Conservation (phyloP, 2,888 invertebrate genomes). For the Synanthedon formicaeformis region DNA sequence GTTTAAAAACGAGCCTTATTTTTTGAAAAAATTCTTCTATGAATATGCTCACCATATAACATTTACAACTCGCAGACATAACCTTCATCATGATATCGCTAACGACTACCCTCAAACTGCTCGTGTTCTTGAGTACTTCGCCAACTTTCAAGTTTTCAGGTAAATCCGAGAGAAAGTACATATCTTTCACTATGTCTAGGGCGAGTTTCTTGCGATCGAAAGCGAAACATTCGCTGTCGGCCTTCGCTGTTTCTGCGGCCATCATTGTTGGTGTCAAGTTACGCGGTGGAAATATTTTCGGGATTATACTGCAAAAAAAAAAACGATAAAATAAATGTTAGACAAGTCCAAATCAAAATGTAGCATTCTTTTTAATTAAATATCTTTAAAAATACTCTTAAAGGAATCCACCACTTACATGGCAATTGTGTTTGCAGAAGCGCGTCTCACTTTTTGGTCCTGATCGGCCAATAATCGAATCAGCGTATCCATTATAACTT, state of each 20-base stretch:
- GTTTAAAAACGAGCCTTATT: too few species aligned
- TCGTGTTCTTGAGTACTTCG: slow-evolving; percentile 11
- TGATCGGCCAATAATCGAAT: slow-evolving; percentile 77
- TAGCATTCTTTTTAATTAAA: too few species aligned
- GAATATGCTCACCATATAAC: slow-evolving; percentile 71
- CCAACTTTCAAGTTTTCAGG: slow-evolving; percentile 34
- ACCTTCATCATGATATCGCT: slow-evolving; percentile 48
- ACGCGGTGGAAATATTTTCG: slow-evolving; percentile 34
- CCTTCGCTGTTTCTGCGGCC: slow-evolving; percentile 32
- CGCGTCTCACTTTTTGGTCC: slow-evolving; percentile 81
- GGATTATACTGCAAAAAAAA: slow-evolving; percentile 33
- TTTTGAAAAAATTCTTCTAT: too few species aligned
- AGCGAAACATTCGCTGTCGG: slow-evolving; percentile 29
- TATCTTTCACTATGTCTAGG: slow-evolving; percentile 37
- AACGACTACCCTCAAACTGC: slow-evolving; percentile 25
- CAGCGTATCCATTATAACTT: slow-evolving; percentile 66
- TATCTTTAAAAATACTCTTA: too few species aligned
- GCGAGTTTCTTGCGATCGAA: slow-evolving; percentile 30
- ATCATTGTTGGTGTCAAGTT: slow-evolving; percentile 32
- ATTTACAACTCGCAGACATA: slow-evolving; percentile 74
- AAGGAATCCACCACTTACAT: slow-evolving; percentile 30
- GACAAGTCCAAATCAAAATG: too few species aligned
- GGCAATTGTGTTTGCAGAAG: slow-evolving; percentile 75
- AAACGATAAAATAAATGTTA: too few species aligned
- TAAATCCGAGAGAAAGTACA: slow-evolving; percentile 51